A percentile compares a stretch with the other conserved stretches of the same genome.
Evolutionary conservation across 2,797 vertebrate genomes (phyloP).

Genomic region (Notoglanidium macrostoma): DNA sequence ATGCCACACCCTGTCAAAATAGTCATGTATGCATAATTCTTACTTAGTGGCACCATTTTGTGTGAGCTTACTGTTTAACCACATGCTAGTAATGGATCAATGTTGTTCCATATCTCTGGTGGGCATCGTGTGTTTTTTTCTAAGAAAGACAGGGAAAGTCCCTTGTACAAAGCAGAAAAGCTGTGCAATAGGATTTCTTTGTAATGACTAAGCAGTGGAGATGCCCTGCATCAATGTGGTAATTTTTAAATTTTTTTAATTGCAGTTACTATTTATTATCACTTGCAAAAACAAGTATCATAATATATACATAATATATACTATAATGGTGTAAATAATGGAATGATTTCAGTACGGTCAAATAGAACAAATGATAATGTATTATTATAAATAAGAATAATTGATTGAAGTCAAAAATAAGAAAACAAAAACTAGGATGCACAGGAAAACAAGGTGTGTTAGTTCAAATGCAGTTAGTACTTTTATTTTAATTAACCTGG

Average conservation of each 20-base stretch:
- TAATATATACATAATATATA: background rate
- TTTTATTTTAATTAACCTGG: background rate
- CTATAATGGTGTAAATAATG: background rate
- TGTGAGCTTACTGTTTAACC: conserved; percentile 12
- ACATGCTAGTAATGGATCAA: conserved; percentile 23
- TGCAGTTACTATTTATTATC: background rate
- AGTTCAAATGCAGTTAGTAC: background rate
- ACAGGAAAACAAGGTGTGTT: background rate
- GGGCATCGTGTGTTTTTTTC: conserved; percentile 10
- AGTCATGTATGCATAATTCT: background rate
- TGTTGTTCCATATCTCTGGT: conserved; percentile 19
- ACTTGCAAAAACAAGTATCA: background rate
- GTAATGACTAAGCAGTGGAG: conserved; percentile 34
- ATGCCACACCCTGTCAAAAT: background rate
- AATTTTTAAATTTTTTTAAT: background rate
- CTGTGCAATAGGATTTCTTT: conserved; percentile 27
- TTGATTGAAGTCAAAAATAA: background rate
- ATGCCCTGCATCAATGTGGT: conserved; percentile 31
- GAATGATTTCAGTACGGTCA: background rate
- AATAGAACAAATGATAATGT: background rate
- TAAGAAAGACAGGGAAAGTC: conserved; percentile 39
- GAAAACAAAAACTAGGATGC: background rate
- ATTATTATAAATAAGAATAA: background rate
- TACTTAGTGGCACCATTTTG: conserved; percentile 6
- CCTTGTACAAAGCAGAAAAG: background rate